phyloP scores from a whole-genome alignment of 2,888 invertebrate genomes.

The Diaperis boleti region DNA sequence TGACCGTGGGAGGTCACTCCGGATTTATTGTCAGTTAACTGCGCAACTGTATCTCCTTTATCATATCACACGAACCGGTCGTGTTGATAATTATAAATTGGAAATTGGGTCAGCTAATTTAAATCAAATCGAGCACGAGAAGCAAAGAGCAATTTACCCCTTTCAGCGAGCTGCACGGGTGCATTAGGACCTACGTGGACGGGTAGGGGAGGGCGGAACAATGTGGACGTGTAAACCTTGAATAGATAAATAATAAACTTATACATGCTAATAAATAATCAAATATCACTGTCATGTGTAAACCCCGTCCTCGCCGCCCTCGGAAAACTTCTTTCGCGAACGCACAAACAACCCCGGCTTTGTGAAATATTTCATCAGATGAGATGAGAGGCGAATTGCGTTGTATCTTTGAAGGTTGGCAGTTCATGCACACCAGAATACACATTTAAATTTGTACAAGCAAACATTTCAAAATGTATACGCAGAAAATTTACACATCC shows the following conservation, averaged over 20 bases:
- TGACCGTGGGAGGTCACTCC: constrained; percentile 42
- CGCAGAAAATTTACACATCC: constrained; percentile 43
- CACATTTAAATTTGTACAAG: constrained; percentile 44
- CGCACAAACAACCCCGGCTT: constrained; percentile 34
- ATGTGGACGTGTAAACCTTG: no score
- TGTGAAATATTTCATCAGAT: constrained; percentile 34
- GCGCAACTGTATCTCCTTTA: constrained; percentile 36
- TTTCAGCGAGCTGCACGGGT: constrained; percentile 10
- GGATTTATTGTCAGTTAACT: constrained; percentile 40
- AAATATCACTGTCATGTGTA: no score
- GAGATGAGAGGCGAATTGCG: constrained; percentile 36
- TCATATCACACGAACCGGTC: constrained; percentile 22
- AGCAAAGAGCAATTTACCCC: constrained; percentile 21
- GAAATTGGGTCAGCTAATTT: constrained; percentile 33
- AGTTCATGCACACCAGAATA: constrained; percentile 43
- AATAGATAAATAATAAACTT: no score
- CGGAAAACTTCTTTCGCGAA: no score
- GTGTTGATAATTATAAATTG: constrained; percentile 25
- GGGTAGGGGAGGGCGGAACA: no score
- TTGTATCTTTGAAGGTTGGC: constrained; percentile 44
- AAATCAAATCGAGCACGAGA: constrained; percentile 23
- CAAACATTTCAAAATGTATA: constrained; percentile 44
- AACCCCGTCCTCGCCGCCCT: no score
- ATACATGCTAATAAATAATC: no score
- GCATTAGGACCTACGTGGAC: constrained; percentile 18